Evolutionary conservation across 2,888 invertebrate genomes (phyloP).

Genomic region (Allolobophora icterica): DNA sequence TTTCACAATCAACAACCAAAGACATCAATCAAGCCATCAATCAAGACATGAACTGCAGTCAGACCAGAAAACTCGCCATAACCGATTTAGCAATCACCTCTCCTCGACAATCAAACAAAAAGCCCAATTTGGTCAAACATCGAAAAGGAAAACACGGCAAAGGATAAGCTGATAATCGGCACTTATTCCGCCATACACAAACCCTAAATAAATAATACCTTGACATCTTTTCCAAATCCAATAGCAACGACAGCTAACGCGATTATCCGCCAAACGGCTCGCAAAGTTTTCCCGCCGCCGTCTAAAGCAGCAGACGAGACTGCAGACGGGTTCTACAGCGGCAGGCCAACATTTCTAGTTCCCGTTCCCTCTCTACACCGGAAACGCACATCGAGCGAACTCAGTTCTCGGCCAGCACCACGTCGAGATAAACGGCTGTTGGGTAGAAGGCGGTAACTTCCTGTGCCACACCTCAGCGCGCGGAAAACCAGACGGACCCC

Average conservation of each 20-base stretch:
- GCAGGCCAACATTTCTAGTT: neutral
- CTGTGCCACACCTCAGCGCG: constrained; percentile 1
- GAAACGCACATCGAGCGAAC: neutral
- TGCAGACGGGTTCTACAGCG: neutral
- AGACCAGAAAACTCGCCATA: neutral
- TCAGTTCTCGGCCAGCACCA: neutral
- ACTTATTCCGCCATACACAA: neutral
- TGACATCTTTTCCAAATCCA: constrained; percentile 17
- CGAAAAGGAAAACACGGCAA: neutral
- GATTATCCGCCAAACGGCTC: neutral
- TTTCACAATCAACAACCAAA: too few species aligned
- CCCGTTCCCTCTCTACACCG: too few species aligned
- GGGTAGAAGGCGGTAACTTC: neutral
- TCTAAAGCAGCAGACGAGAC: neutral
- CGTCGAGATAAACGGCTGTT: neutral
- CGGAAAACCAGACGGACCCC: neutral
- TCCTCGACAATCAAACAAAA: neutral
- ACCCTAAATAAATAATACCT: neutral
- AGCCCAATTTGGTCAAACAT: neutral
- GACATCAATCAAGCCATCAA: too few species aligned
- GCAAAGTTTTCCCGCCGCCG: neutral
- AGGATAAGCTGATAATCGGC: neutral
- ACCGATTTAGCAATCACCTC: neutral
- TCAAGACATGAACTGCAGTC: neutral
- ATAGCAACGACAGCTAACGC: neutral